These are phyloP conservation scores for Listronotus bonariensis DNA, from an alignment of 1,140 invertebrate genomes.

Conservation along the genomic window DNA sequence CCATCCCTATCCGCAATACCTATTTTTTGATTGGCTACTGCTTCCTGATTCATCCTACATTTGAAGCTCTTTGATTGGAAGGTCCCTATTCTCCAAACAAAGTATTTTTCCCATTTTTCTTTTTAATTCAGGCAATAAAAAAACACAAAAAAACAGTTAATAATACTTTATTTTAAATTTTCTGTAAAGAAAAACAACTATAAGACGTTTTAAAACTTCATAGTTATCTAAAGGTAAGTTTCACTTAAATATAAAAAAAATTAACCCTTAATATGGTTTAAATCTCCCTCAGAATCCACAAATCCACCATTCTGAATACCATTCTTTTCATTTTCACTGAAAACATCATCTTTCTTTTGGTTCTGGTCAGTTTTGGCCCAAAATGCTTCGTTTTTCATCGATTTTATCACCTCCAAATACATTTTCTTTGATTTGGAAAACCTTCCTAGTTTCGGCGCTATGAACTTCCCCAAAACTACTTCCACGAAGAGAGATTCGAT, in stretches of 20 bases:
- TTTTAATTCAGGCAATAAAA: too few relatives aligned
- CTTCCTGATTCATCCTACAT: too few relatives aligned
- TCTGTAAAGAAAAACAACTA: too few relatives aligned
- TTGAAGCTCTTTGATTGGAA: too few relatives aligned
- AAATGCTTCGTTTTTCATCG: conserved; percentile 11
- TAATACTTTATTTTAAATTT: conserved; percentile 1
- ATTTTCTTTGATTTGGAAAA: conserved; percentile 54
- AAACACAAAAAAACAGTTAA: neutral
- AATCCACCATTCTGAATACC: conserved; percentile 24
- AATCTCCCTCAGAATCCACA: conserved; percentile 7
- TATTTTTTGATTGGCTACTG: too few relatives aligned
- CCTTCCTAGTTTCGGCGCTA: conserved; percentile 60
- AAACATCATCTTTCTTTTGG: neutral
- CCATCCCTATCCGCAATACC: too few relatives aligned
- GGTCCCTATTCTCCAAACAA: too few relatives aligned
- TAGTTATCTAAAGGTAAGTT: neutral
- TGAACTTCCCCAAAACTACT: conserved; percentile 62
- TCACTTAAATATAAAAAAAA: neutral
- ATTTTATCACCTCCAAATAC: conserved; percentile 24
- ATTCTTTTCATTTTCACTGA: neutral
- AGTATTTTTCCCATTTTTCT: too few relatives aligned
- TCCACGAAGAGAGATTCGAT: conserved; percentile 68
- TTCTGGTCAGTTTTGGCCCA: conserved; percentile 15
- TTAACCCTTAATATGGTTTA: neutral
- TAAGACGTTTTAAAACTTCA: too few relatives aligned